Percentiles rank a stretch among this genome's conserved stretches.
Conservation (phyloP, 2,797 vertebrate species). For the Rallus crepitans region DNA sequence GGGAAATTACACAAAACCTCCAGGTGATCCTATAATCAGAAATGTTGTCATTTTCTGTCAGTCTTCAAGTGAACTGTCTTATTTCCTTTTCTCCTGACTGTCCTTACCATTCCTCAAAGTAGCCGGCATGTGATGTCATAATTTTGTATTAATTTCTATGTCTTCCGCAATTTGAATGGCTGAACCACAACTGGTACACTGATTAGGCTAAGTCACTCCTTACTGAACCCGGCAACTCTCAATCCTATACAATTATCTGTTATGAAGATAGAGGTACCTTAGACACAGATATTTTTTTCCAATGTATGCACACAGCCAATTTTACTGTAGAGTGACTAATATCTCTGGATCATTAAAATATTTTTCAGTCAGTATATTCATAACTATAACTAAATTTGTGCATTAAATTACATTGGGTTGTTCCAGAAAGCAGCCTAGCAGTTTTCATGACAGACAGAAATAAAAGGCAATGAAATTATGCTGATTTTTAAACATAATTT, state of each 20-base stretch:
- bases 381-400: conserved; percentile 63
- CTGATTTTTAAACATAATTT: conserved; percentile 86
- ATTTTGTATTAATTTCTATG: conserved; percentile 28
- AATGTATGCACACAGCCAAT: neutral
- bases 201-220: neutral
- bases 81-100: neutral
- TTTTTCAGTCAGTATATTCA: conserved; percentile 67
- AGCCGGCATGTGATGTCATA: neutral
- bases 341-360: conserved; percentile 69
- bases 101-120: neutral
- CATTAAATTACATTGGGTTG: conserved; percentile 50
- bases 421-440: conserved; percentile 64
- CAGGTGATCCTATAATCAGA: neutral
- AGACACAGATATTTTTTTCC: neutral
- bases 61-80: neutral
- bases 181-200: neutral
- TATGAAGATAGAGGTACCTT: conserved; percentile 24
- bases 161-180: conserved; percentile 4
- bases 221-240: neutral
- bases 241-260: conserved; percentile 17
- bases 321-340: conserved; percentile 39
- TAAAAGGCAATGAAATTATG: conserved; percentile 80
- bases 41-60: neutral
- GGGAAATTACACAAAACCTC: neutral
- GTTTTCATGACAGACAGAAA: conserved; percentile 77